A percentile compares a stretch with the other conserved stretches of the same genome.
These are phyloP conservation scores for Magallana angulata DNA, from an alignment of 1,140 invertebrate species.

Conservation along the genomic window DNA sequence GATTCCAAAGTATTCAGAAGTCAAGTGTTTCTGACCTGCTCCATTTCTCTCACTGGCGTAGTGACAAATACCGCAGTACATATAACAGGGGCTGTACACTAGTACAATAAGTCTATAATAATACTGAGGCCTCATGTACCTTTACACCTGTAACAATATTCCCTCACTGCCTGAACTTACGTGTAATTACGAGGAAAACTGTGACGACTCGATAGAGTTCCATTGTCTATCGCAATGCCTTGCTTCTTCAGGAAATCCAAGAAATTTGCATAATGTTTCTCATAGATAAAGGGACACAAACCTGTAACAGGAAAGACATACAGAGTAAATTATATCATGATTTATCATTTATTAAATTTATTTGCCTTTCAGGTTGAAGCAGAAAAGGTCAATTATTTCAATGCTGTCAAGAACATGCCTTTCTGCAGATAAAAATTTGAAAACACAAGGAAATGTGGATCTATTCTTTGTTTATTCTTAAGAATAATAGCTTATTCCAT, in stretches of 20 bases:
- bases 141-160: not conserved
- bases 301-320: constrained; percentile 48
- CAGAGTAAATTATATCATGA: not conserved
- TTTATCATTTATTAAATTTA: not conserved
- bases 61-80: too few relatives aligned
- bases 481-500: too few relatives aligned
- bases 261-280: constrained; percentile 67
- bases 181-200: constrained; percentile 60
- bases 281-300: constrained; percentile 70
- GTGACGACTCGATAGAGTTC: constrained; percentile 66
- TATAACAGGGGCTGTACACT: too few relatives aligned
- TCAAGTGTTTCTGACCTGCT: too few relatives aligned
- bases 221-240: constrained; percentile 57
- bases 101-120: too few relatives aligned
- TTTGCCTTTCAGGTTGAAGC: not conserved
- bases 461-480: too few relatives aligned
- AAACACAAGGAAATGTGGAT: too few relatives aligned
- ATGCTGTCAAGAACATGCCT: too few relatives aligned
- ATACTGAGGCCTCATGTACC: not conserved
- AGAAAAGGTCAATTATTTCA: too few relatives aligned
- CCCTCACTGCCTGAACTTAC: constrained; percentile 5
- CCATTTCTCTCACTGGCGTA: too few relatives aligned
- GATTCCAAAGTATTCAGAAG: too few relatives aligned
- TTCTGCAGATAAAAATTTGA: too few relatives aligned
- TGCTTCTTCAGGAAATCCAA: constrained; percentile 65